Conservation (phyloP, 2,888 invertebrate genomes). For the Panzeria rudis region DNA sequence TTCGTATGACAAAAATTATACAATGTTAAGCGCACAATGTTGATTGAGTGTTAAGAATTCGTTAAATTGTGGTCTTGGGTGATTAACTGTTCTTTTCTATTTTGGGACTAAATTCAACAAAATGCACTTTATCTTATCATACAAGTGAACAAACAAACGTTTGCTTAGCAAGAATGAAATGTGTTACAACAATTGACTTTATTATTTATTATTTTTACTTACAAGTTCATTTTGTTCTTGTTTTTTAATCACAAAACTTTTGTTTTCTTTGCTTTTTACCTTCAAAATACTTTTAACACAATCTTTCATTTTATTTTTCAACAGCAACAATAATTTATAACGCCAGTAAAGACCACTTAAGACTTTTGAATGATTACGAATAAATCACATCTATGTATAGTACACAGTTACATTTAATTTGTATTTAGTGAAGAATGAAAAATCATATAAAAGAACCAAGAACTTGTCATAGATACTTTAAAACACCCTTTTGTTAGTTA, state of each 20-base stretch:
- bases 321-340: constrained; percentile 14
- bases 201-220: constrained; percentile 26
- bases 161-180: constrained; percentile 17
- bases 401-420: background rate
- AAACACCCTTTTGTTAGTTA: background rate
- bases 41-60: background rate
- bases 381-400: background rate
- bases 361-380: constrained; percentile 15
- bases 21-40: background rate
- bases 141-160: background rate
- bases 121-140: constrained; percentile 69
- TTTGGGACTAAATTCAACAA: constrained; percentile 36
- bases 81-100: constrained; percentile 41
- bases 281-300: constrained; percentile 32
- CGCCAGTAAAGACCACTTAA: constrained; percentile 47
- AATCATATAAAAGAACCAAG: background rate
- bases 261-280: constrained; percentile 47
- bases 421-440: background rate
- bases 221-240: constrained; percentile 58
- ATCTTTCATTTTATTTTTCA: constrained; percentile 13
- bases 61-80: constrained; percentile 11
- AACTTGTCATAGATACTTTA: background rate
- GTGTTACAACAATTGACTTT: constrained; percentile 43
- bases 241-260: constrained; percentile 50
- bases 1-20: background rate